phyloP scores from a whole-genome alignment of 2,888 invertebrate species.

The Zele albiditarsus region DNA sequence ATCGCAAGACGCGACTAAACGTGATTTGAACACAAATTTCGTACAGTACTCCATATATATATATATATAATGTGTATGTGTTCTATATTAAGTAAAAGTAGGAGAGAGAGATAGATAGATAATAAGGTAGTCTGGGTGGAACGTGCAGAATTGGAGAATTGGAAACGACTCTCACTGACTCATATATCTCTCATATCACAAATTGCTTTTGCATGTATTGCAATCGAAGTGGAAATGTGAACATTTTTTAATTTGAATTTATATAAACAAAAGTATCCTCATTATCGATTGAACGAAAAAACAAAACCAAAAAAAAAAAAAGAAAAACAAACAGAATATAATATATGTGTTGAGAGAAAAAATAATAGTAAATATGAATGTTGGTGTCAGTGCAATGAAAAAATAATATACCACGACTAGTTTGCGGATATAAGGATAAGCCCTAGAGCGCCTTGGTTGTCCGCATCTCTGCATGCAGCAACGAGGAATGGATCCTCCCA shows the following conservation, averaged over 20 bases:
- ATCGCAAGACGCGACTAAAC: not conserved
- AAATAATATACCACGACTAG: conserved; percentile 4
- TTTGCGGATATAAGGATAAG: not conserved
- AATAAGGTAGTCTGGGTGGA: not conserved
- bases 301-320: no score
- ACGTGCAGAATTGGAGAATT: not conserved
- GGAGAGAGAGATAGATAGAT: not conserved
- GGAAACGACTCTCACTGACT: not conserved
- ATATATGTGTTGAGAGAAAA: not conserved
- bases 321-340: not conserved
- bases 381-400: not conserved
- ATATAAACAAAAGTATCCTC: no score
- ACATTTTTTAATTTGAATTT: not conserved
- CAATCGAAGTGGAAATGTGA: not conserved
- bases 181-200: not conserved
- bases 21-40: conserved; percentile 23
- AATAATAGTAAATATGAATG: not conserved
- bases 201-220: not conserved
- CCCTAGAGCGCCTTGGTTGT: not conserved
- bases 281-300: no score
- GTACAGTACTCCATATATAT: not conserved
- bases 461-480: conserved; percentile 13
- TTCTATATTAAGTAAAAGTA: not conserved
- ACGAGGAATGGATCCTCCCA: conserved; percentile 47
- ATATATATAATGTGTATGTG: not conserved